These are phyloP conservation scores for Nematostella vectensis DNA, from an alignment of 92 coral and sea anemone species.

Conservation along the genomic window DNA sequence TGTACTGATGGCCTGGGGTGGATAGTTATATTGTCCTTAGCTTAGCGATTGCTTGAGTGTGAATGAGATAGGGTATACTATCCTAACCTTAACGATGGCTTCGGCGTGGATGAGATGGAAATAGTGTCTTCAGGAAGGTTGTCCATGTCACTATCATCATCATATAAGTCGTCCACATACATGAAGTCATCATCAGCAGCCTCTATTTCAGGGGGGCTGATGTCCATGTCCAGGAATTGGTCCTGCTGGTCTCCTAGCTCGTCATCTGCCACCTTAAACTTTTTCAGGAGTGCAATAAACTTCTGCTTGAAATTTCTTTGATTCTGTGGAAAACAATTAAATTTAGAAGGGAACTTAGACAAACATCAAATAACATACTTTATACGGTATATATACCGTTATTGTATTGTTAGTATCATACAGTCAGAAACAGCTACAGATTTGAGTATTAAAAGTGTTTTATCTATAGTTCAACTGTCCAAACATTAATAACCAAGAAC, in stretches of 20 bases:
- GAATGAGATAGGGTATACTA: no score
- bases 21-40: no score
- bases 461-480: no score
- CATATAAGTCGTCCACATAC: conserved; percentile 73
- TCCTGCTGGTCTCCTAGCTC: conserved; percentile 28
- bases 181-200: conserved; percentile 69
- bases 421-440: no score
- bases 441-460: no score
- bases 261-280: conserved; percentile 92
- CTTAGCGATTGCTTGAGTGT: no score
- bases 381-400: background rate
- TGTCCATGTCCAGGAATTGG: conserved; percentile 51
- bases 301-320: conserved; percentile 94
- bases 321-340: no score
- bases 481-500: no score
- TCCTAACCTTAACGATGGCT: conserved; percentile 89
- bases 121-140: conserved; percentile 78
- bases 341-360: no score
- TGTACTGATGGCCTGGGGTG: no score
- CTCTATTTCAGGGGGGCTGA: conserved; percentile 92
- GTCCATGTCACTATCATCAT: conserved; percentile 71
- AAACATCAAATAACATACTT: background rate
- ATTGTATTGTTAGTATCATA: background rate
- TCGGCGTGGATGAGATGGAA: conserved; percentile 88
- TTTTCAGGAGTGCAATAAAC: conserved; percentile 86